A percentile compares a stretch with the other conserved stretches of the same genome.
Evolutionary conservation across 1,140 invertebrate genomes (phyloP).

Genomic region (Heliothis subflexa): DNA sequence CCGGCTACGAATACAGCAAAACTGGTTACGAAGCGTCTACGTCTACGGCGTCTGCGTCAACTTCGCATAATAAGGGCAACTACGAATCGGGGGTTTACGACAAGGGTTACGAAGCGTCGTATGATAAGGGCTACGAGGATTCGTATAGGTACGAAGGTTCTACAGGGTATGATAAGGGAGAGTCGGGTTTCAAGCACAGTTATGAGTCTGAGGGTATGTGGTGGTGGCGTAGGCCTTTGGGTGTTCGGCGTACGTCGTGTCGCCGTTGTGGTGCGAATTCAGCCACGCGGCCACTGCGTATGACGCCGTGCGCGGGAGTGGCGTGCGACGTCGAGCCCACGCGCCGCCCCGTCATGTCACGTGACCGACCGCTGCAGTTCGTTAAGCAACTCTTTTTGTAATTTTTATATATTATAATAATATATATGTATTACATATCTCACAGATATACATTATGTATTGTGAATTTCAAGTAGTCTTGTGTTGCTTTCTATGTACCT

Average conservation of each 20-base stretch:
- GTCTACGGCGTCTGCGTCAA: conserved; percentile 9
- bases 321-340: conserved; percentile 4
- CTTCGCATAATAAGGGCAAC: conserved; percentile 23
- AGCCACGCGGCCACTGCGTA: conserved; percentile 59
- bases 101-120: conserved; percentile 29
- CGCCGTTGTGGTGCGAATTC: conserved; percentile 49
- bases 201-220: conserved; percentile 70
- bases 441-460: conserved; percentile 2
- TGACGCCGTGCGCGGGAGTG: conserved; percentile 64
- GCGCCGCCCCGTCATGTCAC: conserved; percentile 65
- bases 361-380: conserved; percentile 75
- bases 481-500: too few species aligned
- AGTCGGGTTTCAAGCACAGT: conserved; percentile 40
- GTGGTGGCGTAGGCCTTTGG: conserved; percentile 73
- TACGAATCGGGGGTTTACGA: conserved; percentile 31
- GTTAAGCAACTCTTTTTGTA: conserved; percentile 77
- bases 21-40: conserved; percentile 60
- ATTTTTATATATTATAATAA: conserved; percentile 25
- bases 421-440: conserved; percentile 11
- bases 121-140: conserved; percentile 36
- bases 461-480: too few species aligned
- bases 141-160: conserved; percentile 41
- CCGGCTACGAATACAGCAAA: conserved; percentile 43
- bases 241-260: conserved; percentile 66
- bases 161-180: conserved; percentile 49